Evolutionary conservation across 2,797 vertebrate species (phyloP), one percentile per base, ranked within the genome.

Genomic region (Holocentrus rufus): DNA sequence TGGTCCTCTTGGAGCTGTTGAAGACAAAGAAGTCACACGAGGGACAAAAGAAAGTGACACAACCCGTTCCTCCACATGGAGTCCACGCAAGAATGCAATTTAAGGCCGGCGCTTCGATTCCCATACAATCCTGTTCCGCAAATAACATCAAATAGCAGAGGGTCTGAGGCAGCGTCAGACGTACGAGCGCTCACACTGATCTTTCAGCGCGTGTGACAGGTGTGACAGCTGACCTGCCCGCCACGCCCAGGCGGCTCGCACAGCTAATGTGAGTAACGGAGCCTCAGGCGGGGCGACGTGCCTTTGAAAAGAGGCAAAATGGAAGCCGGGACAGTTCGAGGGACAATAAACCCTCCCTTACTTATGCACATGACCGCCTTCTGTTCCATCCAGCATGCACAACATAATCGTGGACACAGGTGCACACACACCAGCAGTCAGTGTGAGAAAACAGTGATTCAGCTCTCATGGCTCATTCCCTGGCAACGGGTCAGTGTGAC

Each of bases 1-100:
- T 94, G 55, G 87, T 88, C 73, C 93, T 90, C 82, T 94, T 94
- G 54, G 93, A 87, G 69, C 94, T 94, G 78, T 69, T 58, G n/a
- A 77, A 74, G 82, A 50, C 18, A 77, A 30, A 30, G 1, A 63
- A 57, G 1, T 0, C 7, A 74, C 11, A 60, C 52, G 27, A 22
- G 7, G 60, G 47, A 4, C 7, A 22, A 62, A 63, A 39, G 13
- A 23, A 17, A 31, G 57, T 25, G 50, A 42, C 20, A 47, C 2
- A 34, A 67, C 62, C 69, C 39, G 18, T 78, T 78, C 27, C 47
- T 15, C 72, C 52, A 50, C 47, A 56, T 9, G 62, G 59, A 4
- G 3, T 15, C 7, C 14, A 10, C 11, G 18, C 15, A 17, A 13
- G 34, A 74, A 59, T 34, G 15, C 4, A 7, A n/a, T 49, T 53